Evolutionary conservation across 1,140 invertebrate genomes (phyloP).

Genomic region (Goniozus legneri): DNA sequence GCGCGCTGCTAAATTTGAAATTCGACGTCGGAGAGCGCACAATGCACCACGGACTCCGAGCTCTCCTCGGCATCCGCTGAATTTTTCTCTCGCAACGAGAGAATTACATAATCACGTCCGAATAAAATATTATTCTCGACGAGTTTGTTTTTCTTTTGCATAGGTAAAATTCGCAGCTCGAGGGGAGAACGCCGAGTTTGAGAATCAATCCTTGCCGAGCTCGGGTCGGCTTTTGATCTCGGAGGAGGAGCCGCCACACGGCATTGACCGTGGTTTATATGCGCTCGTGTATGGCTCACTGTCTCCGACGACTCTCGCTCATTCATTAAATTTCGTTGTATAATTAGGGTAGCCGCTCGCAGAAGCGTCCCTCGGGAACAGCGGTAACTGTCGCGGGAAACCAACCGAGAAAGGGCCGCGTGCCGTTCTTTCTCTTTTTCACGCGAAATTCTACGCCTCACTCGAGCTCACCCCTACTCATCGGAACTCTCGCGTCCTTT

Average conservation of each 20-base stretch:
- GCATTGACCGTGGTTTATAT: conserved; percentile 55
- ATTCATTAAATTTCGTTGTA: conserved; percentile 56
- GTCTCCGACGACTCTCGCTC: conserved; percentile 51
- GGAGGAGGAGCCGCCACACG: conserved; percentile 49
- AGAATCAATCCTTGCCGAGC: too few species aligned
- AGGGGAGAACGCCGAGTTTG: too few species aligned
- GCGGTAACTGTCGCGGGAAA: not conserved
- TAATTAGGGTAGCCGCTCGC: conserved; percentile 42
- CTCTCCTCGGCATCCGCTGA: too few species aligned
- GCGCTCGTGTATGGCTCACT: conserved; percentile 47
- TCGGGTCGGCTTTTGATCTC: conserved; percentile 53
- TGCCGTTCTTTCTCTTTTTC: not conserved
- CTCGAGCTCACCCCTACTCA: too few species aligned
- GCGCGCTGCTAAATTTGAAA: conserved; percentile 44
- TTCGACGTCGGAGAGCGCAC: too few species aligned
- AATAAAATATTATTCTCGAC: too few species aligned
- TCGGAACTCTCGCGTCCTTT: not conserved
- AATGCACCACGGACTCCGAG: too few species aligned
- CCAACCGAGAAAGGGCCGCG: not conserved
- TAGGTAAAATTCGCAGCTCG: too few species aligned
- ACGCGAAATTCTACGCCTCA: too few species aligned
- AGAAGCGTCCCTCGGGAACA: conserved; percentile 13
- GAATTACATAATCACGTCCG: too few species aligned
- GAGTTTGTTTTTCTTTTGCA: too few species aligned
- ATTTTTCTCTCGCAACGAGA: too few species aligned